Evolutionary conservation across 2,888 invertebrate species (phyloP), one percentile per base, ranked within the genome.

Genomic region (Enchytraeus crypticus): DNA sequence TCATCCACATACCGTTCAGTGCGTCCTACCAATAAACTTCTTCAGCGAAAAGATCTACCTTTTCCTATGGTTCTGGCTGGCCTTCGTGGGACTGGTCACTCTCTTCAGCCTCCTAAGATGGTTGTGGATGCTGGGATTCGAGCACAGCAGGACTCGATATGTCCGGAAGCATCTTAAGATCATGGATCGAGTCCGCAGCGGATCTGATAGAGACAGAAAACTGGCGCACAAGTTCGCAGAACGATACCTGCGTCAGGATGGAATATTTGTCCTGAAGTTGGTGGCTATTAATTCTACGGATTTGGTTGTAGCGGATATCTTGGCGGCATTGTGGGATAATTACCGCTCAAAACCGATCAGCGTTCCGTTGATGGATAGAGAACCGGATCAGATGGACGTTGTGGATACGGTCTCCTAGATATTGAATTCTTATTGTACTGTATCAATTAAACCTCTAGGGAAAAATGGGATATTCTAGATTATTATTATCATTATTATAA

Each of bases 51-150:
- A 77, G 66, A 77, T 78, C 51, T 77, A 75, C 71, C 74, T 77
- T 55, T 77, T 77, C 65, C 67, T 78, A 51, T 78, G 78, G 78
- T 78, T 78, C 67, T 77, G 78, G 78, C 67, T 78, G 26, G 73
- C 76, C 5, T 74, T 77, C 57, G 74, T 75, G 21, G 69, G 73
- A 43, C 62, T 71, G n/a, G 66, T 76, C 57, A 74, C 76, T 1
- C 70, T 74, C 54, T 71, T 73, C 63, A 73, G 72, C 61, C 70
- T 77, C 51, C 64, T 73, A 11, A 64, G 71, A 30, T 78, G 78
- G 78, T 66, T 77, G 18, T 51, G 32, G 43, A 51, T 59, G 21
- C 49, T 60, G 3, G 34, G 30, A 33, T 26, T 60, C 46, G 53
- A 49, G 14, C 49, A 60, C 43, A 59, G 47, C n/a, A 32, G 59